Evolutionary conservation across 1,140 invertebrate species (phyloP).

Genomic region (Rhyacophila brunnea): DNA sequence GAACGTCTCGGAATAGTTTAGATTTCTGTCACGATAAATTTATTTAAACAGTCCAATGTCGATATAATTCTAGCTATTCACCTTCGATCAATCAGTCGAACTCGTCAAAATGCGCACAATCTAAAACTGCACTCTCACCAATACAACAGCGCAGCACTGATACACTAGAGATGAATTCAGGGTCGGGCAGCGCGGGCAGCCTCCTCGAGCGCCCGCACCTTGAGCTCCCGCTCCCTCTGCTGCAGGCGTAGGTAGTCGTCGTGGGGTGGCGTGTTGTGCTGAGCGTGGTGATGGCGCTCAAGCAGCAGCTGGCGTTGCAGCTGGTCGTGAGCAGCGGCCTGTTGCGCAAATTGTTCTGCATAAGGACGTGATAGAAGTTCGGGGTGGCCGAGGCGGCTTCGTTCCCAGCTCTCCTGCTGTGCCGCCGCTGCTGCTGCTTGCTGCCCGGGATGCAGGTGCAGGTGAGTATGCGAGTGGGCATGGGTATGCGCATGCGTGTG

Average conservation of each 20-base stretch:
- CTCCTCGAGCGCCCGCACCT: conserved; percentile 81
- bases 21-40: too few species aligned
- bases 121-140: not conserved
- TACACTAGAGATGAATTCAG: conserved; percentile 46
- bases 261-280: conserved; percentile 59
- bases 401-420: conserved; percentile 58
- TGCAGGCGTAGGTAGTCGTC: conserved; percentile 79
- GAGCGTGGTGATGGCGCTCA: conserved; percentile 67
- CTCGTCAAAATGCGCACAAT: not conserved
- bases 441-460: conserved; percentile 83
- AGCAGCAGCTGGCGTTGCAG: conserved; percentile 81
- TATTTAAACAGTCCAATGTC: not conserved
- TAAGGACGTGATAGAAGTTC: conserved; percentile 78
- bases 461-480: conserved; percentile 86
- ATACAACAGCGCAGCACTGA: too few species aligned
- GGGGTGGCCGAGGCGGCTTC: conserved; percentile 58
- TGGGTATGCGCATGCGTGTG: conserved; percentile 79
- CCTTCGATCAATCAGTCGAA: not conserved
- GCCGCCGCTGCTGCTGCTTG: conserved; percentile 71
- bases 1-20: not conserved
- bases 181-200: conserved; percentile 74
- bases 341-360: conserved; percentile 79
- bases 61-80: not conserved
- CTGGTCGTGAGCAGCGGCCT: conserved; percentile 79
- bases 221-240: conserved; percentile 79